phyloP scores from a whole-genome alignment of 1,140 invertebrate species.

The Diplogasteroides magnus region DNA sequence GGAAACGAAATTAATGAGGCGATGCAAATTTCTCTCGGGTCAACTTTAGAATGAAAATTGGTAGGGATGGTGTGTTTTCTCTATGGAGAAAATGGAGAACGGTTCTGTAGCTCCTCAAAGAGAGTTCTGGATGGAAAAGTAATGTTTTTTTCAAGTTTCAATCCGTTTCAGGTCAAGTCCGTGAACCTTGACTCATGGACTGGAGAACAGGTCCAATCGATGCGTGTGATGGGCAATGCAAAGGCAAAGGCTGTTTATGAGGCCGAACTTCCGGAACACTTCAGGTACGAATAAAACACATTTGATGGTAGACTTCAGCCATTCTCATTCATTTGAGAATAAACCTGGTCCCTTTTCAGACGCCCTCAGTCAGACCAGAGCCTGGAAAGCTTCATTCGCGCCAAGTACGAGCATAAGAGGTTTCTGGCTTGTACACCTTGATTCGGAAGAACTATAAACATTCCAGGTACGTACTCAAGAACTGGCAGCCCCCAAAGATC shows the following conservation, averaged over 20 bases:
- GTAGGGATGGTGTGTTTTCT: too few relatives aligned
- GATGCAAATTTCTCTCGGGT: too few relatives aligned
- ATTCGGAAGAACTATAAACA: too few relatives aligned
- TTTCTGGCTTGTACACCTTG: too few relatives aligned
- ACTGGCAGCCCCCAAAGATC: slow-evolving; percentile 25
- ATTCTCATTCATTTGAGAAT: background rate
- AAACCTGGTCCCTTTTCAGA: slow-evolving; percentile 53
- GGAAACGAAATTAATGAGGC: too few relatives aligned
- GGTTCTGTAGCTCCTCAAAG: background rate
- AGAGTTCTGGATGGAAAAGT: too few relatives aligned
- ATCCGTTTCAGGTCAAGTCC: slow-evolving; percentile 77
- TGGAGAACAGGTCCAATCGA: slow-evolving; percentile 79
- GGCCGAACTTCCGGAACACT: slow-evolving; percentile 89
- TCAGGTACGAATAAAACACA: slow-evolving; percentile 54
- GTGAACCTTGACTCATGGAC: slow-evolving; percentile 97
- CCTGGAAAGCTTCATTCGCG: slow-evolving; percentile 86
- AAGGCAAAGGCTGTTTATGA: slow-evolving; percentile 74
- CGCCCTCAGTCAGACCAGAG: slow-evolving; percentile 78
- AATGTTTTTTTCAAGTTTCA: too few relatives aligned
- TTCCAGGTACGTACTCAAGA: slow-evolving; percentile 28
- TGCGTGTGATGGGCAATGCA: slow-evolving; percentile 98
- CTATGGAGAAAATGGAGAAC: too few relatives aligned
- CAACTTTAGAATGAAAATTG: too few relatives aligned
- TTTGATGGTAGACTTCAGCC: background rate
- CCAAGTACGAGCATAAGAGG: slow-evolving; percentile 96